These are phyloP conservation scores for Dryoscopus gambensis DNA, from an alignment of 2,113 vertebrate species.

Conservation along the genomic window DNA sequence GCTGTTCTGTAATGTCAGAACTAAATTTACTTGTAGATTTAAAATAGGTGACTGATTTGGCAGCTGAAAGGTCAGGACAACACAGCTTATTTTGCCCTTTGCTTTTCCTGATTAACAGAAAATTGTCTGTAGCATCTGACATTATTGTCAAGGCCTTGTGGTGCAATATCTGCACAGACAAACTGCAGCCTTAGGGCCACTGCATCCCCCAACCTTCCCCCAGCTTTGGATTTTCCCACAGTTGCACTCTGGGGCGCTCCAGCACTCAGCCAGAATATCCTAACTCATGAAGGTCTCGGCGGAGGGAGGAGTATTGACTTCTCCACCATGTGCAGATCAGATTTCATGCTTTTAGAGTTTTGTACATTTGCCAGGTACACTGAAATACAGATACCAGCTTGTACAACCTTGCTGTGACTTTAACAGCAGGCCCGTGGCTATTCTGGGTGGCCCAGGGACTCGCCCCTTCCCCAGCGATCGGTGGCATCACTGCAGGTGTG, in stretches of 20 bases:
- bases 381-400: slow-evolving; percentile 27
- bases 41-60: slow-evolving; percentile 43
- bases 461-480: background rate
- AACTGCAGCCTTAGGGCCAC: background rate
- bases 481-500: background rate
- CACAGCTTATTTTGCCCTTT: background rate
- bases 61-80: slow-evolving; percentile 24
- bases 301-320: slow-evolving; percentile 42
- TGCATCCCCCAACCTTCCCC: background rate
- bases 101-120: background rate
- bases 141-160: background rate
- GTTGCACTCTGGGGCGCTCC: background rate
- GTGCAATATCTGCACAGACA: background rate
- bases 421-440: background rate
- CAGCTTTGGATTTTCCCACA: background rate
- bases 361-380: slow-evolving; percentile 49
- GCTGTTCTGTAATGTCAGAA: slow-evolving; percentile 19
- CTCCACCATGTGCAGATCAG: slow-evolving; percentile 14
- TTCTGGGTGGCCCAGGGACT: background rate
- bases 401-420: slow-evolving; percentile 57
- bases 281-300: background rate
- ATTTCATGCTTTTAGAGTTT: slow-evolving; percentile 61
- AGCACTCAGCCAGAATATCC: background rate
- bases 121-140: background rate
- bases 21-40: slow-evolving; percentile 46